A percentile compares a stretch with the other conserved stretches of the same genome.
Conservation (phyloP, 1,140 invertebrate species). For the Laupala kohalensis region DNA sequence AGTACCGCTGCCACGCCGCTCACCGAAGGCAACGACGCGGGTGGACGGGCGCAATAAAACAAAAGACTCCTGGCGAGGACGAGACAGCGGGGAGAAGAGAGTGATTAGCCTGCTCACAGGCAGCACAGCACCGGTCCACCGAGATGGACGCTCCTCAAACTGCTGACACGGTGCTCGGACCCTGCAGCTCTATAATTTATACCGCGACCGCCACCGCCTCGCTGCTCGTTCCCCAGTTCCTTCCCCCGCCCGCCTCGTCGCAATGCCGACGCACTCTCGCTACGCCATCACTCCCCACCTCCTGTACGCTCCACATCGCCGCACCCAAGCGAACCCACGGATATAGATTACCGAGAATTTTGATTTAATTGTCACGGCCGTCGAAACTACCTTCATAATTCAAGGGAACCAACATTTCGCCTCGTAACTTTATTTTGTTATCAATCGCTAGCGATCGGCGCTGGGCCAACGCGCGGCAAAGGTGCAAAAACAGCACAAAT, state of each 20-base stretch:
- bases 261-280: too few species aligned
- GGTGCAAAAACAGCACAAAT: conserved; percentile 7
- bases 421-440: conserved; percentile 8
- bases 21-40: background rate
- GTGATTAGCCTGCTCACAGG: background rate
- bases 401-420: conserved; percentile 3
- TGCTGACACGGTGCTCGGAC: background rate
- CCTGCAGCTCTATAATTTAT: background rate
- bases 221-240: background rate
- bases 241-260: background rate
- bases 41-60: background rate
- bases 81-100: background rate
- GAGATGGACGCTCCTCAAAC: background rate
- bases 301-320: background rate
- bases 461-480: background rate
- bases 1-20: too few species aligned
- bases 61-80: background rate
- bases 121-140: too few species aligned
- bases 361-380: conserved; percentile 7
- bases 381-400: conserved; percentile 7
- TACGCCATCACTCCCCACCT: background rate
- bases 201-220: background rate
- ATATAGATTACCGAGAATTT: conserved; percentile 7
- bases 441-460: conserved; percentile 8
- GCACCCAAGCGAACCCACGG: background rate